A percentile compares a stretch with the other conserved stretches of the same genome.
These are phyloP conservation scores for Formica exsecta DNA, from an alignment of 1,140 invertebrate species.

Conservation along the genomic window DNA sequence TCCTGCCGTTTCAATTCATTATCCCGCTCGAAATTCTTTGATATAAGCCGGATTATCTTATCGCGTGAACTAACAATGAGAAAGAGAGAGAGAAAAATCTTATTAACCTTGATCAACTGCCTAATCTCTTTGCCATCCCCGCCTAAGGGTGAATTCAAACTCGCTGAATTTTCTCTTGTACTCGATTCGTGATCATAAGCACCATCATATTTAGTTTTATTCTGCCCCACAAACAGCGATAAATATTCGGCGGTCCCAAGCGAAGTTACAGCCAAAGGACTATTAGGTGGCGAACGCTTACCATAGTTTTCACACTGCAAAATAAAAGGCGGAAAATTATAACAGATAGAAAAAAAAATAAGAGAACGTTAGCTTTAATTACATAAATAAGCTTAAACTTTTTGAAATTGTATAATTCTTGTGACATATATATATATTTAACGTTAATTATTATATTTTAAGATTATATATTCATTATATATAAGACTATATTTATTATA, in stretches of 20 bases:
- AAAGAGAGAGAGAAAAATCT: not conserved
- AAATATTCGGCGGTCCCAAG: constrained; percentile 56
- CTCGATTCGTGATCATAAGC: constrained; percentile 75
- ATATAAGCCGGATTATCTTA: constrained; percentile 10
- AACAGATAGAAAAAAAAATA: not conserved
- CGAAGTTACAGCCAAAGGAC: constrained; percentile 76
- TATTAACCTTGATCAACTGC: constrained; percentile 63
- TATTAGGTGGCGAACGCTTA: constrained; percentile 80
- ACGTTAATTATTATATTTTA: not conserved
- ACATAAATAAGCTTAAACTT: not conserved
- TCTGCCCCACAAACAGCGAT: constrained; percentile 72
- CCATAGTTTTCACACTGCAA: constrained; percentile 81
- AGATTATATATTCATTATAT: not conserved
- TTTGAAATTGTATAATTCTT: not conserved
- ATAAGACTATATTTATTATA: not conserved
- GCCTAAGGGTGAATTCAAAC: constrained; percentile 26
- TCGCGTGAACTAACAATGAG: not conserved
- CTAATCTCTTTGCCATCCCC: constrained; percentile 50
- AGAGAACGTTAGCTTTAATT: not conserved
- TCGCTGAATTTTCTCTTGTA: constrained; percentile 54
- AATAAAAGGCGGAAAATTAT: not conserved
- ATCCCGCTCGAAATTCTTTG: constrained; percentile 70
- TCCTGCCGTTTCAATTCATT: constrained; percentile 77
- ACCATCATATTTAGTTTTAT: constrained; percentile 70
- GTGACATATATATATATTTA: not conserved